phyloP scores from a whole-genome alignment of 2,888 invertebrate genomes.

The Dryadula phaetusa region DNA sequence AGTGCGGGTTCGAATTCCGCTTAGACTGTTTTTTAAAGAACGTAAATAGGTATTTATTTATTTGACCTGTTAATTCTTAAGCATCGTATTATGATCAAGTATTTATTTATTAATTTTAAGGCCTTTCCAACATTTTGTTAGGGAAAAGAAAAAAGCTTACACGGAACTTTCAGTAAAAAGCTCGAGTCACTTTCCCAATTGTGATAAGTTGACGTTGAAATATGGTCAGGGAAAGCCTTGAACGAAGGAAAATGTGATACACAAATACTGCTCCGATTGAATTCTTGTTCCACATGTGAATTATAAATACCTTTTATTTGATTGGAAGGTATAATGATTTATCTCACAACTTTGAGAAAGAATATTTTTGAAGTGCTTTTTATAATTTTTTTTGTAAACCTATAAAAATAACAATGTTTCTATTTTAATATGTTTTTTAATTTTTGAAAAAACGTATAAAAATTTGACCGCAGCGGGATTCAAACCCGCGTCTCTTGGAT shows the following conservation, averaged over 20 bases:
- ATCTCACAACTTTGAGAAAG: not conserved
- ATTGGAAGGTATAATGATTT: too few relatives aligned
- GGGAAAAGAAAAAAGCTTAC: constrained; percentile 3
- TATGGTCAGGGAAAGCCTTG: not conserved
- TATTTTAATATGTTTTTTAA: too few relatives aligned
- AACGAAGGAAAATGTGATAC: not conserved
- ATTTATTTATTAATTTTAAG: not conserved
- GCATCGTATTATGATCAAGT: not conserved
- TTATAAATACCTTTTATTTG: not conserved
- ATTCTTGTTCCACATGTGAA: not conserved
- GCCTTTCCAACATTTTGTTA: not conserved
- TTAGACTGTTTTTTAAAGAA: too few relatives aligned
- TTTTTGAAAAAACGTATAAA: too few relatives aligned
- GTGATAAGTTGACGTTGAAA: constrained; percentile 11
- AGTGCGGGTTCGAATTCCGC: too few relatives aligned
- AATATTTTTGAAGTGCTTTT: too few relatives aligned
- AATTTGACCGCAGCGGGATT: too few relatives aligned
- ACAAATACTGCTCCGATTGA: not conserved
- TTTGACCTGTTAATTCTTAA: not conserved
- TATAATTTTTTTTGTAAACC: too few relatives aligned
- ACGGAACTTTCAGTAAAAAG: constrained; percentile 5
- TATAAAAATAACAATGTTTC: too few relatives aligned
- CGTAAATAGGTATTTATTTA: too few relatives aligned
- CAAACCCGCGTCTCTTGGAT: too few relatives aligned
- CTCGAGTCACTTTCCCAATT: constrained; percentile 13